Conservation (phyloP, 2,888 invertebrate species). For the Falcaria lacertinaria region DNA sequence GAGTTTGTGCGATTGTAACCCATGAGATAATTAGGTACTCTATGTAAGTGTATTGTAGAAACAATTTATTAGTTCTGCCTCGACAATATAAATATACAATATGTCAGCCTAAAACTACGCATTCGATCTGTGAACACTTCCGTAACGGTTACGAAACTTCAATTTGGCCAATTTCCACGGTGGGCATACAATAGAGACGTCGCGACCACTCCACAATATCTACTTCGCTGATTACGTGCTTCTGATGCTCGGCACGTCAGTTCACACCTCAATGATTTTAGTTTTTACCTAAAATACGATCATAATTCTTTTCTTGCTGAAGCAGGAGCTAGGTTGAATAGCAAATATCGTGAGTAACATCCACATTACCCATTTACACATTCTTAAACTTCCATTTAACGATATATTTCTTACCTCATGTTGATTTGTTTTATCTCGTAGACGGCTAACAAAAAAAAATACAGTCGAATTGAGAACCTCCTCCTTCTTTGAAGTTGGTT, state of each 20-base stretch:
- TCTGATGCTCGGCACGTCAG: slow-evolving; percentile 23
- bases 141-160: slow-evolving; percentile 47
- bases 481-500: too few relatives aligned
- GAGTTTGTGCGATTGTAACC: too few relatives aligned
- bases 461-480: too few relatives aligned
- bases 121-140: slow-evolving; percentile 25
- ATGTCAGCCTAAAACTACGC: slow-evolving; percentile 6
- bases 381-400: too few relatives aligned
- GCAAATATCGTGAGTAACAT: slow-evolving; percentile 5
- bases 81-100: neutral
- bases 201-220: slow-evolving; percentile 24
- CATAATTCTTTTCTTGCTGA: slow-evolving; percentile 1
- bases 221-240: slow-evolving; percentile 28
- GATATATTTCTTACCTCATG: too few relatives aligned
- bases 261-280: slow-evolving; percentile 27
- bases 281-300: slow-evolving; percentile 1
- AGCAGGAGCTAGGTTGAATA: neutral
- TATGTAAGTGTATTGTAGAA: too few relatives aligned
- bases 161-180: slow-evolving; percentile 48
- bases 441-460: too few relatives aligned
- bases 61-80: neutral
- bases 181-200: slow-evolving; percentile 36
- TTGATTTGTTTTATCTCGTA: too few relatives aligned
- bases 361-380: too few relatives aligned
- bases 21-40: too few relatives aligned